Evolutionary conservation across 2,113 vertebrate genomes (phyloP).

Genomic region (Scalopus aquaticus): DNA sequence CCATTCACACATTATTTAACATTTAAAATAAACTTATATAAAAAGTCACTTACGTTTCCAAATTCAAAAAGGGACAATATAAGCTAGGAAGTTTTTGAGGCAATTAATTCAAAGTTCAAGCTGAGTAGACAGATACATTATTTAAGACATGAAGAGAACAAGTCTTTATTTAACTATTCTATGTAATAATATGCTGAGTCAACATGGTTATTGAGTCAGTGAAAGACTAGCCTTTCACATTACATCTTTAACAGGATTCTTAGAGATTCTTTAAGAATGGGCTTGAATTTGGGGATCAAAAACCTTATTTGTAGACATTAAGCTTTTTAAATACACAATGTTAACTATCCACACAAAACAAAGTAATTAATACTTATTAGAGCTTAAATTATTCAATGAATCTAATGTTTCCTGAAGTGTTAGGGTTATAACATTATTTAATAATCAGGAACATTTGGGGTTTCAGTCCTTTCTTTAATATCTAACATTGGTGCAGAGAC

Average conservation of each 20-base stretch:
- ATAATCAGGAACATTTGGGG: not conserved
- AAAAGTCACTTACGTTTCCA: not conserved
- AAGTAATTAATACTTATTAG: not conserved
- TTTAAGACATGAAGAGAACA: not conserved
- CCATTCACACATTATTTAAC: not conserved
- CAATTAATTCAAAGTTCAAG: not conserved
- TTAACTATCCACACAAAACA: not conserved
- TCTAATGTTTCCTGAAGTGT: not conserved
- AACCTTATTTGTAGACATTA: not conserved
- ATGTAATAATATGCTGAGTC: not conserved
- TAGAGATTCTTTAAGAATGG: not conserved
- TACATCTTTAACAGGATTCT: not conserved
- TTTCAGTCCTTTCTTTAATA: not conserved
- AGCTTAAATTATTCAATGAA: constrained; percentile 23
- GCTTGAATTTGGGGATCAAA: not conserved
- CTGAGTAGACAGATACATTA: not conserved
- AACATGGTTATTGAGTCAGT: not conserved
- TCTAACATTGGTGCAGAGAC: not conserved
- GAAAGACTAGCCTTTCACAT: not conserved
- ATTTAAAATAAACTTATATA: not conserved
- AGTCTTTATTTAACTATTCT: not conserved
- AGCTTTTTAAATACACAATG: not conserved
- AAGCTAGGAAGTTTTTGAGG: not conserved
- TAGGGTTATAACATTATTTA: not conserved
- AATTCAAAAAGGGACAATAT: not conserved